Evolutionary conservation across 2,888 invertebrate species (phyloP).

Genomic region (Neoaliturus tenellus): DNA sequence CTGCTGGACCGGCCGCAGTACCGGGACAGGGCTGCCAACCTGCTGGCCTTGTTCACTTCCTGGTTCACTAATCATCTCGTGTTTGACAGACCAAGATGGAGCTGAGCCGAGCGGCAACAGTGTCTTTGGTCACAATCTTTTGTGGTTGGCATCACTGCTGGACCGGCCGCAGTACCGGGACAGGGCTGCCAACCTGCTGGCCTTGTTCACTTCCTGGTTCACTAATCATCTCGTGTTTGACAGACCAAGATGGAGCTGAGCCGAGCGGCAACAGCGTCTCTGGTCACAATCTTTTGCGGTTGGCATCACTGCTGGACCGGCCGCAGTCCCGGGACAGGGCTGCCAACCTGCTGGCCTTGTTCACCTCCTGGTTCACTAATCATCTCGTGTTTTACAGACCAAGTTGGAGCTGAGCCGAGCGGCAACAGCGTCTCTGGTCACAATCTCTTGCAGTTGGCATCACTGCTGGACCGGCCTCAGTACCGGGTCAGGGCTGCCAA

Average conservation of each 20-base stretch:
- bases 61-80: slow-evolving; percentile 78
- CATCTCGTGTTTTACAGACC: too few species aligned
- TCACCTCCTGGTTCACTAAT: slow-evolving; percentile 78
- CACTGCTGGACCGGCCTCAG: slow-evolving; percentile 78
- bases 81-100: slow-evolving; percentile 96
- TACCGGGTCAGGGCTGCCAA: slow-evolving; percentile 76
- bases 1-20: slow-evolving; percentile 78
- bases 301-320: slow-evolving; percentile 81
- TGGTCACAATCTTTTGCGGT: slow-evolving; percentile 85
- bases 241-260: slow-evolving; percentile 97
- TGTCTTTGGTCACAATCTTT: slow-evolving; percentile 87
- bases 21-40: slow-evolving; percentile 75
- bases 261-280: slow-evolving; percentile 95
- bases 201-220: slow-evolving; percentile 71
- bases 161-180: slow-evolving; percentile 75
- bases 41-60: slow-evolving; percentile 79
- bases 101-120: slow-evolving; percentile 97
- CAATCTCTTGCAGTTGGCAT: slow-evolving; percentile 86
- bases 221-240: too few species aligned
- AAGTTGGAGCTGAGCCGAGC: slow-evolving; percentile 96
- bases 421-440: slow-evolving; percentile 92
- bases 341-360: slow-evolving; percentile 77
- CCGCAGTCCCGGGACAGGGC: slow-evolving; percentile 76
- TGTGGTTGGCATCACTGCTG: slow-evolving; percentile 83
- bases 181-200: slow-evolving; percentile 76